These are phyloP conservation scores for Hypsopygia costalis DNA, from an alignment of 2,888 invertebrate species.

Conservation along the genomic window DNA sequence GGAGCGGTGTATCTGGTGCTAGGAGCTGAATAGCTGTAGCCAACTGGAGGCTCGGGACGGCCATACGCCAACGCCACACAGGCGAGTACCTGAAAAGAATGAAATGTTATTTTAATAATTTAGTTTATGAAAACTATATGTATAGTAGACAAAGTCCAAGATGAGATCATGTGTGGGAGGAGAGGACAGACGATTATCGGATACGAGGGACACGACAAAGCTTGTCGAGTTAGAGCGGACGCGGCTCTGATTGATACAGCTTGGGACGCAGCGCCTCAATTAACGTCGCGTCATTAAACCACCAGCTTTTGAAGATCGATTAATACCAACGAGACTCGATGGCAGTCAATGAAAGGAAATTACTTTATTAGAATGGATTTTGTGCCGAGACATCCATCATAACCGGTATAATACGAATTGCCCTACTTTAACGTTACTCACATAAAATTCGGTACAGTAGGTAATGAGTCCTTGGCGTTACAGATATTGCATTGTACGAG, in stretches of 20 bases:
- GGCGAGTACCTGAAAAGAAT: constrained; percentile 65
- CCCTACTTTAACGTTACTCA: not conserved
- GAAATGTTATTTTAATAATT: constrained; percentile 13
- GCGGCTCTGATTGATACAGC: no score
- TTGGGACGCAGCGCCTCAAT: not conserved
- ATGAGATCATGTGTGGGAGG: not conserved
- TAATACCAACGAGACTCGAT: constrained; percentile 1
- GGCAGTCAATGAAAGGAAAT: constrained; percentile 3
- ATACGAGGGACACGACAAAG: no score
- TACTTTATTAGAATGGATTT: not conserved
- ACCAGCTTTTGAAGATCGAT: not conserved
- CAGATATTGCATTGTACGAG: not conserved
- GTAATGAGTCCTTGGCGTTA: not conserved
- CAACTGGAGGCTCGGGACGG: constrained; percentile 74
- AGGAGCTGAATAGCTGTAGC: constrained; percentile 71
- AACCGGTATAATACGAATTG: not conserved
- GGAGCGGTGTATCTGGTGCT: constrained; percentile 41
- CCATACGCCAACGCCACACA: constrained; percentile 70
- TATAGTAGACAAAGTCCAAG: not conserved
- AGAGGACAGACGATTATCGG: not conserved
- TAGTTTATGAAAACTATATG: not conserved
- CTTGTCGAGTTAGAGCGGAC: no score
- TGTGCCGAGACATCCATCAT: constrained; percentile 3
- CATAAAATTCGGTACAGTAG: not conserved
- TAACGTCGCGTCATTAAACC: not conserved